Evolutionary conservation across 2,888 invertebrate genomes (phyloP), one percentile per base, ranked within the genome.

Genomic region (Aproaerema taeniolella): DNA sequence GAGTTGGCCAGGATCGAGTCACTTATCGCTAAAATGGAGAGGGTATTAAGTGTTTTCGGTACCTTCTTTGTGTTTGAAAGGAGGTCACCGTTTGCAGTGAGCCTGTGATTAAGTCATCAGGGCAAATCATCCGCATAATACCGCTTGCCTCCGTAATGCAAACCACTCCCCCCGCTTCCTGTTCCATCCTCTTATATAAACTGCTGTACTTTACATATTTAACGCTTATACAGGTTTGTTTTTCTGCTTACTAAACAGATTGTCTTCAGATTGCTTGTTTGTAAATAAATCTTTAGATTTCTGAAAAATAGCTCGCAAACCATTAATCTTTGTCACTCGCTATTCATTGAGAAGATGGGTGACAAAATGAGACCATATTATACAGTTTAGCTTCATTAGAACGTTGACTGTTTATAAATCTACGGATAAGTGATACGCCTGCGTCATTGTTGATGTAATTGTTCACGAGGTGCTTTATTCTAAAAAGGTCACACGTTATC

Each of bases 401-500:
- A n/a, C n/a, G n/a, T n/a, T n/a, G n/a, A n/a, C n/a, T n/a, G n/a
- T n/a, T n/a, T 31, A 5, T 31, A 17, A 43, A 40, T 11, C 38
- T 43, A 39, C 38, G 41, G 45, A 55, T 50, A 52, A 50, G 52
- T 61, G 49, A 47, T 50, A 45, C 50, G 53, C 51, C 58, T 52
- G 43, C 58, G 52, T 61, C 60, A 70, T 67, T 68, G 67, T 65
- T 57, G 60, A 55, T 68, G 60, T 74, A 68, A 74, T 75, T 68
- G 70, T 68, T 67, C 55, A 53, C 46, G 53, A 59, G 58, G 59
- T 60, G 67, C 69, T 79, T 80, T 78, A 75, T 78, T 75, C 68
- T 58, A 61, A 67, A 55, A 70, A 77, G 81, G 79, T 77, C 80
- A 73, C 79, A 68, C 72, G 77, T 78, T 82, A 83, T 83, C 82